A percentile compares a stretch with the other conserved stretches of the same genome.
These are phyloP conservation scores for Lagenorhynchus albirostris DNA, from an alignment of 2,113 vertebrate genomes.

Conservation along the genomic window DNA sequence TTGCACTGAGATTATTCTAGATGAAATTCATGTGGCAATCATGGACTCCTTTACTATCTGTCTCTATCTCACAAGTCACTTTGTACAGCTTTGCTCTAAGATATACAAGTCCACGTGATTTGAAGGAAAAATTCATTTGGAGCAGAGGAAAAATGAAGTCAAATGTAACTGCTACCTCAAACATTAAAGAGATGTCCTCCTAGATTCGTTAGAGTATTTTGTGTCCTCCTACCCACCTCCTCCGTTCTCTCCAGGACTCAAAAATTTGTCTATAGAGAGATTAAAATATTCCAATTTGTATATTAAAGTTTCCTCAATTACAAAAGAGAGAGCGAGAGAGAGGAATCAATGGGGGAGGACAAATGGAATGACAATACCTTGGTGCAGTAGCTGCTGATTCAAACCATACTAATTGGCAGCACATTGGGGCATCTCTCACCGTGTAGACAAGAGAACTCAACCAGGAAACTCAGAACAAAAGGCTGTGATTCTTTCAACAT, in stretches of 20 bases:
- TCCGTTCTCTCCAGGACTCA: conserved; percentile 53
- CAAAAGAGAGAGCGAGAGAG: not conserved
- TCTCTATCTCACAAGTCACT: not conserved
- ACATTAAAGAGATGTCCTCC: not conserved
- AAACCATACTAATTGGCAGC: conserved; percentile 49
- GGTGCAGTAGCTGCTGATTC: conserved; percentile 27
- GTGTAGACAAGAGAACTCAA: conserved; percentile 16
- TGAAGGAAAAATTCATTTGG: not conserved
- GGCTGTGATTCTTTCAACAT: not conserved
- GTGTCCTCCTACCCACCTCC: not conserved
- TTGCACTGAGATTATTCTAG: not conserved
- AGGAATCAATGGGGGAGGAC: not conserved
- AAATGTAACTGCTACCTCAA: not conserved
- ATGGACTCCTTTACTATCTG: not conserved
- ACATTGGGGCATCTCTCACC: not conserved
- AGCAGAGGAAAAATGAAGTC: not conserved
- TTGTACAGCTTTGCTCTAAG: not conserved
- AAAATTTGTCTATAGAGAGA: conserved; percentile 8
- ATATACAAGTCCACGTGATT: not conserved
- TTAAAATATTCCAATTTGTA: conserved; percentile 56
- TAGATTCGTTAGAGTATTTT: conserved; percentile 60
- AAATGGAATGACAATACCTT: not conserved
- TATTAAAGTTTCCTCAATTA: conserved; percentile 48
- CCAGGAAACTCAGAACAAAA: conserved; percentile 16
- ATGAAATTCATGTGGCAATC: not conserved